Base-by-base conservation (phyloP, 2,797 vertebrate genomes). In the Enteromius viviparus region DNA sequence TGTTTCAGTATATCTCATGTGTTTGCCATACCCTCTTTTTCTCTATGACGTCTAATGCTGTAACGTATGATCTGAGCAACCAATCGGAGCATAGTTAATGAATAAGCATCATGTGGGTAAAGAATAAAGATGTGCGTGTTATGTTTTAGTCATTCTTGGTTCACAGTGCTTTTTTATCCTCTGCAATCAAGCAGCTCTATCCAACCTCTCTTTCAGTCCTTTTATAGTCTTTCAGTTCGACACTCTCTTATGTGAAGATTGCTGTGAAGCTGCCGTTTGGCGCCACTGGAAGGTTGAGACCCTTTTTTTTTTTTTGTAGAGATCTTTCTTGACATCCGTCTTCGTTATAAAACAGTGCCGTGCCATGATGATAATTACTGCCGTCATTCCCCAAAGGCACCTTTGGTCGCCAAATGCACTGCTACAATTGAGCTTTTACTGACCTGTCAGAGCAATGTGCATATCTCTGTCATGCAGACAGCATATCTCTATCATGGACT, bases 271-370 rank as follows among this genome's bases (percentile, higher is more conserved):
- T 69, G 40, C 29, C 8, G 3, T 29, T 26, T 23, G 77, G 11
- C 9, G 1, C 70, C 2, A 34, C 72, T 69, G 15, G 21, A 75
- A 74, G 37, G 62, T 82, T 75, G 17, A 76, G 42, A 80, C 42
- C 55, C 47, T 26, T 53, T 66, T n/a, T 42, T 11, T 11, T 68
- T 65, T 81, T n/a, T 9, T 10, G 34, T 23, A 1, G 53, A 76
- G 76, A 80, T 85, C 32, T 82, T 80, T 82, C 51, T 76, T 85
- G 83, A 87, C 83, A 85, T 83, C 60, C 55, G 76, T 83, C 70
- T 79, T 65, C 1, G 7, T 62, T 40, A 74, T 74, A 29, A 77
- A 85, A 75, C 40, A 69, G 37, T 53, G 32, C 69, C 40, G 7
- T 82, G 68, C 72, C 53, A 47, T 75, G 84, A 77, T 71, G 82